Percentiles rank a stretch among this genome's conserved stretches.
Conservation (phyloP, 2,797 vertebrate species). For the Pangasius larnaudii region DNA sequence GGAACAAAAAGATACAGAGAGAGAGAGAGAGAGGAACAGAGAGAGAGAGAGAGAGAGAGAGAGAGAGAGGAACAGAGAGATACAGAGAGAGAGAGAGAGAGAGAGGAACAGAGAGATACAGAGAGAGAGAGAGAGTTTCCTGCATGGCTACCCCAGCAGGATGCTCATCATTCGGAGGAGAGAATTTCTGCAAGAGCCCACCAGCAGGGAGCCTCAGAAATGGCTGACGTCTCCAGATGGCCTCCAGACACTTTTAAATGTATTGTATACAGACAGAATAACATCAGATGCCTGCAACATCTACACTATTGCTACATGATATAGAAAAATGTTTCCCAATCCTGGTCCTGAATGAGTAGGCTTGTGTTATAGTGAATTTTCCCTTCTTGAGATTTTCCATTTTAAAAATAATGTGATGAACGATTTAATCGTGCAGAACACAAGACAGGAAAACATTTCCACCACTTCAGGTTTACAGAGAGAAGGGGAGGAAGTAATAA, state of each 20-base stretch:
- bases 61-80: too few relatives aligned
- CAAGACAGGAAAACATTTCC: background rate
- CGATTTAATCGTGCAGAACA: background rate
- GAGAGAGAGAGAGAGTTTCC: conserved; percentile 22
- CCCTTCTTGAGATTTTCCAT: background rate
- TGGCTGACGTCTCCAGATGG: conserved; percentile 27
- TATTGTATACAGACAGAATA: background rate
- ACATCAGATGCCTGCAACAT: conserved; percentile 14
- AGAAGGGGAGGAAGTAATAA: background rate
- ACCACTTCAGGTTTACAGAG: background rate
- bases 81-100: background rate
- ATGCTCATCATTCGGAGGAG: conserved; percentile 40
- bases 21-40: too few relatives aligned
- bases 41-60: background rate
- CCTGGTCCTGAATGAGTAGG: background rate
- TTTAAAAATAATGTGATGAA: background rate
- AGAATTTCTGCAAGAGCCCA: conserved; percentile 42
- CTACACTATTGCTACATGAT: background rate
- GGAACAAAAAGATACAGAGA: too few relatives aligned
- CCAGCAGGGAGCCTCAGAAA: conserved; percentile 37
- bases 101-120: background rate
- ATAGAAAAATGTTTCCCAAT: background rate
- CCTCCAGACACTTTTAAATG: conserved; percentile 37
- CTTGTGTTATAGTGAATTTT: background rate
- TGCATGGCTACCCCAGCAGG: conserved; percentile 20